Conservation (phyloP, 2,888 invertebrate species). For the Laspeyria flexula region DNA sequence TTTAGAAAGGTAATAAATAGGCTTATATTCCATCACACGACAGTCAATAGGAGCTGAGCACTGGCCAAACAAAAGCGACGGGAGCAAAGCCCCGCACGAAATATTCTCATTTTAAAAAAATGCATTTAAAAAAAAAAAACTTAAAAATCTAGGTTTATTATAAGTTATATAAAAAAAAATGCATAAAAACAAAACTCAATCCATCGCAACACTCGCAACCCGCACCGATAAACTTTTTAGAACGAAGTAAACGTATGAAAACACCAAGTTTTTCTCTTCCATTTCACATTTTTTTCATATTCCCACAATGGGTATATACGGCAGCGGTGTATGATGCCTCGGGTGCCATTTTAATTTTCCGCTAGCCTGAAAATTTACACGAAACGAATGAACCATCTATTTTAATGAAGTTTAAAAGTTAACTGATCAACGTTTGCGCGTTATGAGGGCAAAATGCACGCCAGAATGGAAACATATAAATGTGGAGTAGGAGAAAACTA, state of each 20-base stretch:
- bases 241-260: constrained; percentile 67
- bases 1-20: too few relatives aligned
- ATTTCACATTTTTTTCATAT: constrained; percentile 64
- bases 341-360: constrained; percentile 85
- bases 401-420: constrained; percentile 85
- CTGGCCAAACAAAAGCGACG: too few relatives aligned
- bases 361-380: constrained; percentile 78
- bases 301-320: constrained; percentile 45
- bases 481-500: constrained; percentile 15
- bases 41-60: too few relatives aligned
- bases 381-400: constrained; percentile 82
- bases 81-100: too few relatives aligned
- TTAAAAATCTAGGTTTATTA: too few relatives aligned
- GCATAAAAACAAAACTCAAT: constrained; percentile 37
- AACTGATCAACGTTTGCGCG: constrained; percentile 68
- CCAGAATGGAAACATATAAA: constrained; percentile 26
- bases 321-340: constrained; percentile 59
- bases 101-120: too few relatives aligned
- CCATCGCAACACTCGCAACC: too few relatives aligned
- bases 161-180: constrained; percentile 6
- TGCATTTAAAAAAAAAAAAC: too few relatives aligned
- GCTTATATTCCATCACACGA: too few relatives aligned
- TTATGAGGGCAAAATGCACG: constrained; percentile 35
- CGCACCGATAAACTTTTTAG: constrained; percentile 67
- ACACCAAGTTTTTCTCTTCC: constrained; percentile 66